Conservation (phyloP, 1,140 invertebrate genomes). For the Eupeodes corollae region DNA sequence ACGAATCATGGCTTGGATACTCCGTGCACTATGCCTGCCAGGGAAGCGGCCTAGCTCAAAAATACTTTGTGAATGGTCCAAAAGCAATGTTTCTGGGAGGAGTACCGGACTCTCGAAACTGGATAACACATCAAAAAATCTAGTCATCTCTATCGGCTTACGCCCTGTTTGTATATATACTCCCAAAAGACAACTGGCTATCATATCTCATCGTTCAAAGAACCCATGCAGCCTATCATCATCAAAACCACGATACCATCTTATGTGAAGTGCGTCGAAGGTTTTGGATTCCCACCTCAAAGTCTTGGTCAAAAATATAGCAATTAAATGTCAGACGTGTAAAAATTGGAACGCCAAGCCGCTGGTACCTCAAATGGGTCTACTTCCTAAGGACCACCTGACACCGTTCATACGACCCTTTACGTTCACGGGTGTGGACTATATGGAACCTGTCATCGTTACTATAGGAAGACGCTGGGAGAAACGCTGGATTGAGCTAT, state of each 20-base stretch:
- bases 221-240: background rate
- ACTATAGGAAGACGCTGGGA: background rate
- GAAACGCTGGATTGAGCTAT: constrained; percentile 15
- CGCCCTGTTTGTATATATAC: too few relatives aligned
- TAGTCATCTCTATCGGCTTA: too few relatives aligned
- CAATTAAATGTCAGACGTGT: background rate
- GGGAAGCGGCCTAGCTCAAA: too few relatives aligned
- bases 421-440: background rate
- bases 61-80: too few relatives aligned
- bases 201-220: background rate
- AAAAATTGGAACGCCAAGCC: background rate
- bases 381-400: background rate
- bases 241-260: background rate
- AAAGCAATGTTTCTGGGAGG: too few relatives aligned
- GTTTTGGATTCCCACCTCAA: background rate
- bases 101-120: too few relatives aligned
- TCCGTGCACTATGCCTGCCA: too few relatives aligned
- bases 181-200: too few relatives aligned
- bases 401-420: background rate
- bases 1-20: too few relatives aligned
- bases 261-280: background rate
- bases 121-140: too few relatives aligned
- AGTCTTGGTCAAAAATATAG: background rate
- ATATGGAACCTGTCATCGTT: background rate
- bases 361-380: background rate